Conservation (phyloP, 2,113 vertebrate species). For the Phyllopteryx taeniolatus region DNA sequence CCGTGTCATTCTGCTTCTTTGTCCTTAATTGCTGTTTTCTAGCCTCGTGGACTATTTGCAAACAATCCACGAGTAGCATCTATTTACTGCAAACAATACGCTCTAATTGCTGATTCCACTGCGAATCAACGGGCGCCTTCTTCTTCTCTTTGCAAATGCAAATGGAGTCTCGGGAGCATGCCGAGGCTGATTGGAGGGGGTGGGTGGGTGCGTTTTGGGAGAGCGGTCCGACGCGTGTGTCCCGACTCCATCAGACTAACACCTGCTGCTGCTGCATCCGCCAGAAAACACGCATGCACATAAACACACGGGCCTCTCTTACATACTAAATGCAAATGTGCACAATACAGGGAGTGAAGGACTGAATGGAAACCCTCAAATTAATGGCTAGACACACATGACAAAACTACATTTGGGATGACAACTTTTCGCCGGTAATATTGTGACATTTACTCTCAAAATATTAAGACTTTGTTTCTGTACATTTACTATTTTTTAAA, state of each 20-base stretch:
- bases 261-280: slow-evolving; percentile 66
- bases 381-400: not conserved
- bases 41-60: slow-evolving; percentile 70
- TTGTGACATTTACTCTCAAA: too few relatives aligned
- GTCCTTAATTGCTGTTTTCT: slow-evolving; percentile 66
- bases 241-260: slow-evolving; percentile 68
- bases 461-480: too few relatives aligned
- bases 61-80: slow-evolving; percentile 72
- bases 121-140: slow-evolving; percentile 72
- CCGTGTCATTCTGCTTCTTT: slow-evolving; percentile 48
- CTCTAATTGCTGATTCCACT: slow-evolving; percentile 75
- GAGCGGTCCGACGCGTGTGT: slow-evolving; percentile 58
- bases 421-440: not conserved
- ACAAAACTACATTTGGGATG: not conserved
- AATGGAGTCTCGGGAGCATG: slow-evolving; percentile 62
- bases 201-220: not conserved
- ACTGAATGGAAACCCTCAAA: not conserved
- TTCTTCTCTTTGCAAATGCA: slow-evolving; percentile 74
- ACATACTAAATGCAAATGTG: slow-evolving; percentile 1
- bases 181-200: slow-evolving; percentile 74
- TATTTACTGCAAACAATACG: slow-evolving; percentile 80
- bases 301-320: not conserved
- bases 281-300: not conserved
- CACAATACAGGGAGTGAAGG: not conserved
- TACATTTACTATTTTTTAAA: too few relatives aligned